Conservation (phyloP, 2,113 vertebrate genomes). For the Protobothrops mucrosquamatus region DNA sequence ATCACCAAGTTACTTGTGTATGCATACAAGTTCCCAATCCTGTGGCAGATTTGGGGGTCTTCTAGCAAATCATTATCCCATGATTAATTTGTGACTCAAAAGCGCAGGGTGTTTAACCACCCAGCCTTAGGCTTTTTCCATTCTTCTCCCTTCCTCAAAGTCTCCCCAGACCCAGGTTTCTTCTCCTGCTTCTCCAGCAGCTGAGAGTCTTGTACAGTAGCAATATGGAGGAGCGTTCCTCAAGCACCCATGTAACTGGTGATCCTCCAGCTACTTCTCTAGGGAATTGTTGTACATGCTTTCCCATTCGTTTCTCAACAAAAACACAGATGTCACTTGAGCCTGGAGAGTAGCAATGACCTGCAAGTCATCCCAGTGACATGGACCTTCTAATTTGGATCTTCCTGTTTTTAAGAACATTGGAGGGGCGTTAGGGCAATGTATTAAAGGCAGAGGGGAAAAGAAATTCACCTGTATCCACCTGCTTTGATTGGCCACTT, state of each 20-base stretch:
- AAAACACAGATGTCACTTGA: constrained; percentile 28
- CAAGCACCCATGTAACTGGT: background rate
- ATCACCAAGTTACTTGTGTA: background rate
- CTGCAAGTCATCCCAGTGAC: background rate
- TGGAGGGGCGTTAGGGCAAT: background rate
- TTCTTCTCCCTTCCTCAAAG: background rate
- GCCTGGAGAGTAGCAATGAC: constrained; percentile 8
- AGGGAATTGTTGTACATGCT: background rate
- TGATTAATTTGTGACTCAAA: background rate
- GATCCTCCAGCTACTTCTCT: background rate
- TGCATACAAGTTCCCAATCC: background rate
- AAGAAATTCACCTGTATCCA: background rate
- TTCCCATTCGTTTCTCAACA: constrained; percentile 12
- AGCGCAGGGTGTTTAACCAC: background rate
- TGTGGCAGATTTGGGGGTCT: background rate
- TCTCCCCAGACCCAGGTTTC: background rate
- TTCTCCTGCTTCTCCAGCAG: background rate
- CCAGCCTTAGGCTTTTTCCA: background rate
- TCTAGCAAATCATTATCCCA: background rate
- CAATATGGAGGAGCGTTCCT: background rate
- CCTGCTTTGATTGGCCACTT: background rate
- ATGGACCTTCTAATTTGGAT: background rate
- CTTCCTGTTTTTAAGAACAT: background rate
- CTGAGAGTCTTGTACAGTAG: background rate
- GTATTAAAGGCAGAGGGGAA: background rate